Conservation (phyloP, 2,113 vertebrate species). For the Meles meles region DNA sequence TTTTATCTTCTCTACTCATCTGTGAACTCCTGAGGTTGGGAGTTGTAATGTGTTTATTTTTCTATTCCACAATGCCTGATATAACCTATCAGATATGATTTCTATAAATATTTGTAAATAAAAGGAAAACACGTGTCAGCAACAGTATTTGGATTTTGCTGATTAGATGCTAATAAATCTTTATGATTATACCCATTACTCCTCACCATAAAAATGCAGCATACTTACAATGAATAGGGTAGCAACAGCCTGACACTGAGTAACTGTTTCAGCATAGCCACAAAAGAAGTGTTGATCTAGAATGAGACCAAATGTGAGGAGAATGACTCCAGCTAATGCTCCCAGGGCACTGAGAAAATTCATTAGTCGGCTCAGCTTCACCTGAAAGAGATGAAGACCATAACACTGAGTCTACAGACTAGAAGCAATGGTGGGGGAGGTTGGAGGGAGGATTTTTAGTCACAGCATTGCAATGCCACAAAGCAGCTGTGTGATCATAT, state of each 20-base stretch:
- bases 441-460: neutral
- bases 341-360: slow-evolving; percentile 52
- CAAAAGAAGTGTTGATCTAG: slow-evolving; percentile 61
- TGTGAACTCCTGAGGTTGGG: neutral
- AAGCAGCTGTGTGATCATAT: neutral
- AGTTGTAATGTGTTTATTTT: neutral
- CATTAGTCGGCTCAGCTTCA: neutral
- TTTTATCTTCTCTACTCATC: neutral
- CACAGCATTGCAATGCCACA: no score
- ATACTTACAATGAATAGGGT: slow-evolving; percentile 59
- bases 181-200: neutral
- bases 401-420: neutral
- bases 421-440: neutral
- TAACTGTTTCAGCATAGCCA: neutral
- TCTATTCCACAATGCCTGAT: neutral
- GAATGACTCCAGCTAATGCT: slow-evolving; percentile 28
- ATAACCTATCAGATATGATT: neutral
- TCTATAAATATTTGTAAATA: neutral
- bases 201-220: neutral
- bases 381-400: slow-evolving; percentile 42
- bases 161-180: neutral
- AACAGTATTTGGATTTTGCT: neutral
- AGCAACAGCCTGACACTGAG: neutral
- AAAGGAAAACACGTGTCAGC: neutral
- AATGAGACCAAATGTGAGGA: slow-evolving; percentile 29